Evolutionary conservation across 2,113 vertebrate species (phyloP), one percentile per base, ranked within the genome.

Genomic region (Gnathonemus longibarbis): DNA sequence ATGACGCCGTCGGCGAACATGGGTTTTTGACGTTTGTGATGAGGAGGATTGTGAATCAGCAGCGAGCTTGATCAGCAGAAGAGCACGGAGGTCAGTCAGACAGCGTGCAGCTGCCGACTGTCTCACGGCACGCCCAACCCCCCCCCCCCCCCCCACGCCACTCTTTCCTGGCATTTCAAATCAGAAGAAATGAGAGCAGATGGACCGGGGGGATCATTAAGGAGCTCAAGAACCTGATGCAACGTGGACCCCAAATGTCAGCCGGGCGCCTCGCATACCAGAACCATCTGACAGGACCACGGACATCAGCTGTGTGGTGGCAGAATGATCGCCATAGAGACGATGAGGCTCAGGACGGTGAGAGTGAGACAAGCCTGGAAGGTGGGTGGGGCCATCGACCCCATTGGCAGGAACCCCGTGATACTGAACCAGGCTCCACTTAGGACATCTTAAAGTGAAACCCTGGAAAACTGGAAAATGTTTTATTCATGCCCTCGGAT

Each of bases 51-150:
- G 53, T 53, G 31, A 87, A 50, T 87, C 85, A 9, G 49, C 85
- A 5, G 85, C 85, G 31, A 53, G 27, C 50, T 52, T 53, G 85
- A 87, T 87, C 85, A 53, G 50, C 85, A 87, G 10, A 87, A 87
- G 17, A 56, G 8, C 27, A 2, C n/a, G 13, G 49, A 87, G 85
- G 85, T 56, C 85, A 87, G 31, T 56, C 85, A 87, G n/a, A 15
- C 45, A 2, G 19, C 50, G 48, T 53, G 46, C 49, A 52, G 49
- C 48, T 31, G 46, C n/a, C 46, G 9, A 7, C 42, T 42, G 46
- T 52, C 48, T 52, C 48, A 52, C 3, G n/a, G 21, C 11, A 10
- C 24, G 7, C 46, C 24, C 15, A 21, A 3, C 39, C 13, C 0
- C 39, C 13, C 39, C 17, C 42, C 35, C 42, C 80, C 49, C n/a